Base-by-base conservation (phyloP, 2,888 invertebrate species). In the Stenchaetothrips biformis region DNA sequence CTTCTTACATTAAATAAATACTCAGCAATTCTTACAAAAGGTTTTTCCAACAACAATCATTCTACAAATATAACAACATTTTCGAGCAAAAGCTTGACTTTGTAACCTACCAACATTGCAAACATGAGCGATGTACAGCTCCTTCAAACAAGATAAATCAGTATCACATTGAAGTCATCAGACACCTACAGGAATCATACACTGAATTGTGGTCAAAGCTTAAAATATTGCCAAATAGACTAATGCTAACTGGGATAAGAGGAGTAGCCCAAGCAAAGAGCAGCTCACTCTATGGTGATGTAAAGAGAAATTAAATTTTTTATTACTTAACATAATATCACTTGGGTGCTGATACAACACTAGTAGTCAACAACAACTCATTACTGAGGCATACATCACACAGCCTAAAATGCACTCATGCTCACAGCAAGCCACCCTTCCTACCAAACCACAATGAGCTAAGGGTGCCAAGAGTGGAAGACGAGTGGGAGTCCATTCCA, bases 391-490 rank as follows among this genome's bases (percentile, higher is more conserved):
- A 74, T 74, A 74, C 25, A 74, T 74, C 67, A 74, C 67, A 74
- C 67, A 74, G 67, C 67, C 67, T 74, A 74, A 74, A 74, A 74
- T 74, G 67, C 67, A 74, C 25, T 74, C 37, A 37, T 37, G 37
- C 37, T 87, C 91, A 92, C 84, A 95, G 90, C 84, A 95, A 89
- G 80, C 95, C 95, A 79, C 95, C 95, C 85, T 95, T 95, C 82
- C 95, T 90, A 62, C 95, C 95, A 87, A 95, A 95, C 79, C 95
- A 88, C 84, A 94, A 88, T 81, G 93, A 92, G 87, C 94, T 93
- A 83, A 94, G 91, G 78, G 94, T 93, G 81, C 95, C 95, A 59
- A 95, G 89, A 0, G 85, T 82, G 1, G 83, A 81, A 0, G 82
- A 81, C 48, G 81, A 79, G 53, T 77, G 48, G 77, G 67, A 74